phyloP scores from a whole-genome alignment of 2,113 vertebrate species.

The Podiceps cristatus region DNA sequence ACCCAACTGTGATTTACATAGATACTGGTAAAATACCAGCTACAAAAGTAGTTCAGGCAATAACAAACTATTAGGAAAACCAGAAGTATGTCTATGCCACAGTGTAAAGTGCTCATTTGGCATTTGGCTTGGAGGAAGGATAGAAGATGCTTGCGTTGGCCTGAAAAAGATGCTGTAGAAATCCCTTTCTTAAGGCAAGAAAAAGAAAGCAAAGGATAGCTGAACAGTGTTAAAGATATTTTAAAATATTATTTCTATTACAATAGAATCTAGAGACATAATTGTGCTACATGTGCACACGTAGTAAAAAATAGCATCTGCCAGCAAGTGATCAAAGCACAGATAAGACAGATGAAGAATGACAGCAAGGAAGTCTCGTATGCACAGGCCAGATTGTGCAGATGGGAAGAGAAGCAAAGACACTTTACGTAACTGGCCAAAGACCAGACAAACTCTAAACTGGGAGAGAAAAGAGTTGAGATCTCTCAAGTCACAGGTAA shows the following conservation, averaged over 20 bases:
- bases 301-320: not conserved
- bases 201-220: not conserved
- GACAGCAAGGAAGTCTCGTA: not conserved
- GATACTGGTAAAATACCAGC: not conserved
- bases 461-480: not conserved
- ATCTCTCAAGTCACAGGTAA: not conserved
- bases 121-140: not conserved
- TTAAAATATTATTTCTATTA: not conserved
- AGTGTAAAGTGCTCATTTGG: not conserved
- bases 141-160: not conserved
- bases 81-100: not conserved
- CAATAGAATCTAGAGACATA: not conserved
- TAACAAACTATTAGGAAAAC: not conserved
- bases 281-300: not conserved
- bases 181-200: not conserved
- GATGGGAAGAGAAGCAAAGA: not conserved
- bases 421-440: not conserved
- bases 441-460: not conserved
- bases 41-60: not conserved
- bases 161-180: not conserved
- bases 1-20: not conserved
- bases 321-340: not conserved
- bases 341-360: slow-evolving; percentile 16
- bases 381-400: not conserved
- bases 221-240: not conserved